These are phyloP conservation scores for Lasioglossum morio DNA, from an alignment of 2,888 invertebrate species.

Conservation along the genomic window DNA sequence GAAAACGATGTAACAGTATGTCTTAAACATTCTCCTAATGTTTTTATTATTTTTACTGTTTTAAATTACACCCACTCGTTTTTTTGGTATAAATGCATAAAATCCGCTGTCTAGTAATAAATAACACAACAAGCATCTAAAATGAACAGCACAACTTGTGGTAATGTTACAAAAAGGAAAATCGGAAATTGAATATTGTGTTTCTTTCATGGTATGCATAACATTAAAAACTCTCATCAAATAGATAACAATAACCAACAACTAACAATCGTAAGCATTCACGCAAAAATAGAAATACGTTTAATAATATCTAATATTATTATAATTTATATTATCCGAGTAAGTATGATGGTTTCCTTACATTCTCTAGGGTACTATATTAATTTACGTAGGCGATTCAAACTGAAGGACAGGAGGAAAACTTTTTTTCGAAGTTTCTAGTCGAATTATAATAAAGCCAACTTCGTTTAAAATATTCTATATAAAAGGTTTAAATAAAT, in stretches of 20 bases:
- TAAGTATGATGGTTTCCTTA: slow-evolving; percentile 78
- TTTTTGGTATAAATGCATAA: too few species aligned
- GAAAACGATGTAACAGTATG: too few species aligned
- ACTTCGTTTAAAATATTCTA: slow-evolving; percentile 22
- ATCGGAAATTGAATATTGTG: slow-evolving; percentile 73
- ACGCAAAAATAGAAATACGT: slow-evolving; percentile 83
- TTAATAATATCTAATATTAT: slow-evolving; percentile 77
- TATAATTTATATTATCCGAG: slow-evolving; percentile 77
- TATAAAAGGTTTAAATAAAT: slow-evolving; percentile 34
- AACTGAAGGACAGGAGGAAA: slow-evolving; percentile 66
- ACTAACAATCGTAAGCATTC: slow-evolving; percentile 83
- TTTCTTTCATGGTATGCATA: slow-evolving; percentile 77
- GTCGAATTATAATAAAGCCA: slow-evolving; percentile 19
- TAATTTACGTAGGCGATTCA: slow-evolving; percentile 60
- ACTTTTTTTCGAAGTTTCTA: slow-evolving; percentile 6
- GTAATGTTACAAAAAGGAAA: slow-evolving; percentile 63
- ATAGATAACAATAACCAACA: slow-evolving; percentile 84
- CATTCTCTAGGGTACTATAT: slow-evolving; percentile 69
- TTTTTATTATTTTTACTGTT: too few species aligned
- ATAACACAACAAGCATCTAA: slow-evolving; percentile 59
- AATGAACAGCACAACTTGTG: slow-evolving; percentile 68
- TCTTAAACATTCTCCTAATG: too few species aligned
- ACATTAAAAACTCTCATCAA: slow-evolving; percentile 83
- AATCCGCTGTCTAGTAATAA: slow-evolving; percentile 27
- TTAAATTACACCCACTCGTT: too few species aligned